Conservation (phyloP, 2,888 invertebrate species). For the Calameuta filiformis region DNA sequence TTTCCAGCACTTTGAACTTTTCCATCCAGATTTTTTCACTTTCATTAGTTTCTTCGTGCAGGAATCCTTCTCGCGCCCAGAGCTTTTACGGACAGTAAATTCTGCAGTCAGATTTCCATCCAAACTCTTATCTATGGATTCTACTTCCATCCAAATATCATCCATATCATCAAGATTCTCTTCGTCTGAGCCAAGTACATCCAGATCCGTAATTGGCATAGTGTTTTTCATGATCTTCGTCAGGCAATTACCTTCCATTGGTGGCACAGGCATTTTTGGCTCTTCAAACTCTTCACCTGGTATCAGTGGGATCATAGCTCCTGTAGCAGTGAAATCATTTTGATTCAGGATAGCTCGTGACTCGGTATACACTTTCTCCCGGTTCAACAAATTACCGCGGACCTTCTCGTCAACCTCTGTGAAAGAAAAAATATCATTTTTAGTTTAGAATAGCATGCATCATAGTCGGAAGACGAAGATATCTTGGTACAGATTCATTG, state of each 20-base stretch:
- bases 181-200: slow-evolving; percentile 41
- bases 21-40: slow-evolving; percentile 9
- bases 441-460: neutral
- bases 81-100: neutral
- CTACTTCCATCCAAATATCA: slow-evolving; percentile 49
- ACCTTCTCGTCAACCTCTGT: neutral
- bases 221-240: slow-evolving; percentile 48
- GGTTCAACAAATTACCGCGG: neutral
- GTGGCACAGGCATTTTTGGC: slow-evolving; percentile 41
- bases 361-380: neutral
- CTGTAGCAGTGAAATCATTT: slow-evolving; percentile 3
- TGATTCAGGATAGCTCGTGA: neutral
- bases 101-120: slow-evolving; percentile 8
- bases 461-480: neutral
- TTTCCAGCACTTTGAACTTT: slow-evolving; percentile 2
- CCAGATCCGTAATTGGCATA: slow-evolving; percentile 43
- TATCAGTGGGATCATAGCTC: slow-evolving; percentile 39
- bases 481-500: neutral
- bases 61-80: neutral
- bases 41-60: neutral
- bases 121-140: slow-evolving; percentile 32
- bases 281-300: slow-evolving; percentile 41
- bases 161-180: slow-evolving; percentile 47
- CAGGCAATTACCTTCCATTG: slow-evolving; percentile 47
- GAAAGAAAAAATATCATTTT: neutral